These are phyloP conservation scores for Drosophila nigricruria DNA, from an alignment of 2,888 invertebrate species.

Conservation along the genomic window DNA sequence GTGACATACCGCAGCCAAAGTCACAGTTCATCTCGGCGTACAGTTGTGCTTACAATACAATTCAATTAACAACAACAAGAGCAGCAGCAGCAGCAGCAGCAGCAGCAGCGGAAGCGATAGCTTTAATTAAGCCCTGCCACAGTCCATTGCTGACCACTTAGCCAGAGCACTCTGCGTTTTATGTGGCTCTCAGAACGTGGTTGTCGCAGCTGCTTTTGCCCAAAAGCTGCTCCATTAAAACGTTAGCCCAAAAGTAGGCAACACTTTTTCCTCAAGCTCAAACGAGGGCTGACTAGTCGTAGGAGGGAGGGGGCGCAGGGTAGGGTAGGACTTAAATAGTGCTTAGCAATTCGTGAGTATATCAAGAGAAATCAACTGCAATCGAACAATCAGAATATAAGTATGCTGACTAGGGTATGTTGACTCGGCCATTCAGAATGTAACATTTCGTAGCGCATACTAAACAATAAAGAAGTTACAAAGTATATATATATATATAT, in stretches of 20 bases:
- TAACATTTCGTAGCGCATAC: not conserved
- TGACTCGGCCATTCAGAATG: not conserved
- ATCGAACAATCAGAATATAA: not conserved
- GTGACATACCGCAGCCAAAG: constrained; percentile 3
- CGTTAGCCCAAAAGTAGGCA: constrained; percentile 29
- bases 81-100: not conserved
- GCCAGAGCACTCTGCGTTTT: constrained; percentile 42
- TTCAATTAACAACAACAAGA: constrained; percentile 3
- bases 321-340: not conserved
- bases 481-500: not conserved
- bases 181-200: constrained; percentile 50
- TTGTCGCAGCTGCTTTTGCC: constrained; percentile 3
- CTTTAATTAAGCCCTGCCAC: constrained; percentile 25
- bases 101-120: constrained; percentile 4
- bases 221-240: constrained; percentile 25
- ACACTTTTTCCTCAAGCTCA: constrained; percentile 27
- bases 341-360: not conserved
- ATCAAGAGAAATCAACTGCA: not conserved
- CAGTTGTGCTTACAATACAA: constrained; percentile 34
- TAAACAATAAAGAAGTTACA: not conserved
- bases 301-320: rapidly evolving
- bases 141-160: constrained; percentile 21
- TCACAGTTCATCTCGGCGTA: constrained; percentile 18
- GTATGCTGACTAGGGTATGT: not conserved
- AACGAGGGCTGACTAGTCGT: not conserved